These are phyloP conservation scores for Siphamia tubifer DNA, from an alignment of 2,113 vertebrate species.

Conservation along the genomic window DNA sequence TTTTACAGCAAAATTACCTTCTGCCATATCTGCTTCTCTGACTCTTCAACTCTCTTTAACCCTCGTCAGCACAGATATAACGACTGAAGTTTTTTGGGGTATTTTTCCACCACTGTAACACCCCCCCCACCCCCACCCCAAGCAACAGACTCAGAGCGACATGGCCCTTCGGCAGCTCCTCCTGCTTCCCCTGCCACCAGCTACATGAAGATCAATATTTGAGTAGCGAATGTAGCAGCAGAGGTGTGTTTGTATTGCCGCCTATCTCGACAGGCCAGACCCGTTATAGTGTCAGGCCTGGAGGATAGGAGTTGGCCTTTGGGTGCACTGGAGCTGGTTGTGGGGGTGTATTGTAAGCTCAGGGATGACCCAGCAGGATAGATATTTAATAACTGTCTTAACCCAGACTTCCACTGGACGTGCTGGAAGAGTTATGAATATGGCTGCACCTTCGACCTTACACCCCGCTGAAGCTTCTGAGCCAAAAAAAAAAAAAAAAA, in stretches of 20 bases:
- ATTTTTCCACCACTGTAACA: not conserved
- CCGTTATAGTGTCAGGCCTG: conserved; percentile 10
- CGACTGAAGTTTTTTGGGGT: not conserved
- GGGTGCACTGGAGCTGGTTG: not conserved
- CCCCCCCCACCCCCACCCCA: too few species aligned
- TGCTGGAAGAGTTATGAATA: conserved; percentile 26
- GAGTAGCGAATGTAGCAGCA: conserved; percentile 26
- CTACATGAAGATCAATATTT: conserved; percentile 70
- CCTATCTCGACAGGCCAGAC: conserved; percentile 50
- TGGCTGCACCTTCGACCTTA: conserved; percentile 14
- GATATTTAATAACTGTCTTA: conserved; percentile 69
- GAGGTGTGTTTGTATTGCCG: conserved; percentile 32
- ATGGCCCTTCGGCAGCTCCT: not conserved
- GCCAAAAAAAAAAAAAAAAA: not conserved
- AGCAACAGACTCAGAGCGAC: too few species aligned
- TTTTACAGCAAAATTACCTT: conserved; percentile 22
- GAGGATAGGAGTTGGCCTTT: conserved; percentile 19
- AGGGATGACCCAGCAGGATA: conserved; percentile 39
- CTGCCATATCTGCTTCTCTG: not conserved
- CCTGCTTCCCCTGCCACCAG: not conserved
- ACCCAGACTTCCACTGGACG: conserved; percentile 17
- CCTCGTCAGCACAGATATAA: not conserved
- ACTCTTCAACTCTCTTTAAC: not conserved
- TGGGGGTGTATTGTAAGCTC: conserved; percentile 7
- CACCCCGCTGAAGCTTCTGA: not conserved